Base-by-base conservation (phyloP, 2,113 vertebrate species). In the Thalassarche chlororhynchos region DNA sequence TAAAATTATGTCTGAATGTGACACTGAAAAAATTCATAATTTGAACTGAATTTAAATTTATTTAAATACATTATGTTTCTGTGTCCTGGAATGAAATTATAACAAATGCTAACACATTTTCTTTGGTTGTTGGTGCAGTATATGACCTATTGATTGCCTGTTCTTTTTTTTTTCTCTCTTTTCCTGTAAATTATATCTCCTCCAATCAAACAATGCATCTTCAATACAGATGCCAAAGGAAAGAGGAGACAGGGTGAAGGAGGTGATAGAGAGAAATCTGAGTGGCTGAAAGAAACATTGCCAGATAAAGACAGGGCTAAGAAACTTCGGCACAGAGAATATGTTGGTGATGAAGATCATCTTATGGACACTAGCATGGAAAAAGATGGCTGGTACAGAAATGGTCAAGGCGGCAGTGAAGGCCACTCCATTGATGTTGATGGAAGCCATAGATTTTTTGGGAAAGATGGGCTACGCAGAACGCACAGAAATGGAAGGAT, bases 161-260 rank as follows among this genome's bases (percentile, higher is more conserved):
- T 58, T 61, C 10, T 42, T 72, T 42, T 58, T 38, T 49, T 46
- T 5, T 8, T 4, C 10, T 38, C 14, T 84, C 25, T 64, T 84
- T 69, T 64, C 46, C 36, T 84, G 14, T 77, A 55, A 87, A 93
- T 87, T 36, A 2, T 34, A 21, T 44, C 18, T 82, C n/a, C 85
- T 95, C 34, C 58, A 44, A 89, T 78, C 76, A 64, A 90, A 80
- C 71, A 64, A 78, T 64, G 12, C 34, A 6, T 80, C 82, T 87
- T 70, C 79, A 58, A 90, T n/a, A 14, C 89, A 98, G 97, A 95
- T 93, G 78, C 72, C 64, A 97, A 96, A 97, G 95, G 86, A 68
- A 96, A 95, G 78, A 87, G 72, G 60, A 95, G 40, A 47, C 97
- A 88, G 74, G 84, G 13, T 12, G 97, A 82, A 90, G 95, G 15